phyloP scores from a whole-genome alignment of 1,140 invertebrate species.

The Acromyrmex charruanus region DNA sequence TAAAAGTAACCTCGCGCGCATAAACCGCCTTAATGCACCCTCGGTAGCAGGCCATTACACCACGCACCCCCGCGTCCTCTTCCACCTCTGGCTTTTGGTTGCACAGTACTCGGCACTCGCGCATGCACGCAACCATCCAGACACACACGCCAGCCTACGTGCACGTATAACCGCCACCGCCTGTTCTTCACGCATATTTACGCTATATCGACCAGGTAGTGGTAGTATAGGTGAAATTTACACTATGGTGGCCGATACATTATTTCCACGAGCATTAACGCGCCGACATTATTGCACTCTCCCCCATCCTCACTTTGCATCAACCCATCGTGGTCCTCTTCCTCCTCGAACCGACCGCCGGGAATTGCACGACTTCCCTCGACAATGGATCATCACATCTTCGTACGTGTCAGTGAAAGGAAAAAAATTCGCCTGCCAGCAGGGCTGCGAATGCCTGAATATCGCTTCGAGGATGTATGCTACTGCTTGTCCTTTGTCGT shows the following conservation, averaged over 20 bases:
- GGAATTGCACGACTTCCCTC: constrained; percentile 67
- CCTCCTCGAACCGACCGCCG: constrained; percentile 42
- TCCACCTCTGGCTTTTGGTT: not conserved
- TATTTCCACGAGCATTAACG: constrained; percentile 75
- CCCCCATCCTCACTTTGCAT: not conserved
- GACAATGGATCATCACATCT: constrained; percentile 64
- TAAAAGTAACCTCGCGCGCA: constrained; percentile 79
- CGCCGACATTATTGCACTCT: constrained; percentile 70
- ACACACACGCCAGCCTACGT: constrained; percentile 36
- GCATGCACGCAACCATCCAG: constrained; percentile 19
- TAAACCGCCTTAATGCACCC: constrained; percentile 80
- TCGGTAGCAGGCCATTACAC: constrained; percentile 77
- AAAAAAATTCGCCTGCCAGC: constrained; percentile 31
- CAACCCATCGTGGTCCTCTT: not conserved
- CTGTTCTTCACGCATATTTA: constrained; percentile 74
- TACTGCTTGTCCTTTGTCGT: constrained; percentile 52
- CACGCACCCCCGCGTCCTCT: constrained; percentile 52
- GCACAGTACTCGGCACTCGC: constrained; percentile 29
- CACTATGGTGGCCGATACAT: constrained; percentile 70
- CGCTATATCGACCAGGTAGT: constrained; percentile 68
- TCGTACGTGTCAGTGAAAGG: constrained; percentile 12
- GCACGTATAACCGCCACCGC: constrained; percentile 38
- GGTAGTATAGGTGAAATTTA: constrained; percentile 72
- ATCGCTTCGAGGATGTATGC: constrained; percentile 53
- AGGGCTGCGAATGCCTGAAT: constrained; percentile 26